These are phyloP conservation scores for Thymelicus sylvestris DNA, from an alignment of 2,888 invertebrate species.

Conservation along the genomic window DNA sequence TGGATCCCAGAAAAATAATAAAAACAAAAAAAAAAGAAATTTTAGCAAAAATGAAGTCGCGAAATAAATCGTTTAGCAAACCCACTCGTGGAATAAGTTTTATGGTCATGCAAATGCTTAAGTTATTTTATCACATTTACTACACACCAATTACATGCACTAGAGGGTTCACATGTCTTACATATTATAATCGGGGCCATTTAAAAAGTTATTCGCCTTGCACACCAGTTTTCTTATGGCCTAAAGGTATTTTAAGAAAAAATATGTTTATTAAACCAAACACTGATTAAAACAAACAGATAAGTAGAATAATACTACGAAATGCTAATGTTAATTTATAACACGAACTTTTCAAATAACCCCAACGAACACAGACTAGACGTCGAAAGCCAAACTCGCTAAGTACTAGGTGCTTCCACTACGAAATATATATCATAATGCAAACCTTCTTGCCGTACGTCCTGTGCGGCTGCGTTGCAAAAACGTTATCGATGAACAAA, in stretches of 20 bases:
- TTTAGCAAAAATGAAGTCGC: slow-evolving; percentile 27
- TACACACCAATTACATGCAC: slow-evolving; percentile 38
- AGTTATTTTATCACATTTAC: slow-evolving; percentile 29
- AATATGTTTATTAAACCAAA: too few species aligned
- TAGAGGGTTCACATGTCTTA: slow-evolving; percentile 25
- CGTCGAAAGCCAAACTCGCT: slow-evolving; percentile 46
- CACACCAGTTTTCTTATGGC: background rate
- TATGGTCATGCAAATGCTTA: slow-evolving; percentile 19
- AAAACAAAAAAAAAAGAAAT: slow-evolving; percentile 9
- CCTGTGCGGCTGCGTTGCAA: slow-evolving; percentile 82
- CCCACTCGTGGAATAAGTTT: slow-evolving; percentile 24
- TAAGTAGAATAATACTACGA: too few species aligned
- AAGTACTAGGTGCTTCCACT: slow-evolving; percentile 50
- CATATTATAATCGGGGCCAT: slow-evolving; percentile 7
- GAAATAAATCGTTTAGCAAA: slow-evolving; percentile 29
- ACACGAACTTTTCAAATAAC: slow-evolving; percentile 21
- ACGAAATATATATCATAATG: slow-evolving; percentile 51
- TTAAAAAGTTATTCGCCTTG: slow-evolving; percentile 12
- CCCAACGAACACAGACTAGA: slow-evolving; percentile 45
- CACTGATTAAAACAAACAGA: too few species aligned
- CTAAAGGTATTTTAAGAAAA: too few species aligned
- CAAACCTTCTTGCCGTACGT: slow-evolving; percentile 78
- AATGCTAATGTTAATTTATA: too few species aligned
- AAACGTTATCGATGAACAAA: slow-evolving; percentile 49
- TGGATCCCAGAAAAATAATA: background rate